phyloP scores from a whole-genome alignment of 2,113 vertebrate genomes.

The Indicator maculatus region DNA sequence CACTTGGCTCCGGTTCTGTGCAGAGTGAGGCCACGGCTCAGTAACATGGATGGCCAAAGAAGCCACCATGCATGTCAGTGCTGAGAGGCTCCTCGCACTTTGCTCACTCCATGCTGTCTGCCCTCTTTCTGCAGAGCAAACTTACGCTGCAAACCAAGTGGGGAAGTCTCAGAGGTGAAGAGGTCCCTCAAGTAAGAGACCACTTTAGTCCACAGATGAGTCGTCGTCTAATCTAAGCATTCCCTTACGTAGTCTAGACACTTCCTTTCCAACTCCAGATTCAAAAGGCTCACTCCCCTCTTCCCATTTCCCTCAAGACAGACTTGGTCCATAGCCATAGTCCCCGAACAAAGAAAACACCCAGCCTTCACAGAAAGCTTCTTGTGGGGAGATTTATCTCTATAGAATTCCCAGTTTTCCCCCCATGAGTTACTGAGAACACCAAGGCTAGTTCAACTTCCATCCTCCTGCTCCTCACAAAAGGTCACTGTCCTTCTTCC shows the following conservation, averaged over 20 bases:
- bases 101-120: fast-evolving
- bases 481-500: background rate
- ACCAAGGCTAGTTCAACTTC: background rate
- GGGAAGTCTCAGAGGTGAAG: background rate
- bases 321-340: background rate
- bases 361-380: fast-evolving
- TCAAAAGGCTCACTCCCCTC: background rate
- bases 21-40: background rate
- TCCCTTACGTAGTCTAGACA: background rate
- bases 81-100: background rate
- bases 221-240: background rate
- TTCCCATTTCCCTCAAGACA: background rate
- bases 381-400: background rate
- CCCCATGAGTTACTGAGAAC: background rate
- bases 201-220: background rate
- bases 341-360: background rate
- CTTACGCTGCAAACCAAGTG: background rate
- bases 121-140: background rate
- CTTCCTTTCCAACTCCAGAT: background rate
- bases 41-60: background rate
- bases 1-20: background rate
- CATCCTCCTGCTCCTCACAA: background rate
- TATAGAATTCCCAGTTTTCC: background rate
- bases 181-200: background rate
- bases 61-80: fast-evolving